phyloP scores from a whole-genome alignment of 2,797 vertebrate genomes.

The Paedocypris micromegethes region DNA sequence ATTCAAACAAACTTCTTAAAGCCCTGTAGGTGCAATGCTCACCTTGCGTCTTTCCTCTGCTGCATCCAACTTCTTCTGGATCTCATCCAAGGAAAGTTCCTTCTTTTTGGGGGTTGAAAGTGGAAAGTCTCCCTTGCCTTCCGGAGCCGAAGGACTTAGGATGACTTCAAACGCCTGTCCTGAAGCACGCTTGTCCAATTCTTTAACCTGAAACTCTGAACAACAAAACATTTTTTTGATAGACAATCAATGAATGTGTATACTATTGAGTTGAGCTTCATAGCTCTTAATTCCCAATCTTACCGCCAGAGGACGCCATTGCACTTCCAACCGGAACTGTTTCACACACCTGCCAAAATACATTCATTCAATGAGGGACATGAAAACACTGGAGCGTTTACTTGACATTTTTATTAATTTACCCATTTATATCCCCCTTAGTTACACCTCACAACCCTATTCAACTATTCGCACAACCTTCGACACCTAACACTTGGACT shows the following conservation, averaged over 20 bases:
- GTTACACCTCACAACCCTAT: too few species aligned
- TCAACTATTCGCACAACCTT: too few species aligned
- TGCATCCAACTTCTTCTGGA: slow-evolving; percentile 88
- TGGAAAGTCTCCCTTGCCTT: slow-evolving; percentile 79
- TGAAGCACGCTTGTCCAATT: slow-evolving; percentile 88
- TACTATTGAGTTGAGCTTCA: slow-evolving; percentile 1
- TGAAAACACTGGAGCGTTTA: background rate
- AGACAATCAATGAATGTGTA: background rate
- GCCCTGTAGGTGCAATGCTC: slow-evolving; percentile 25
- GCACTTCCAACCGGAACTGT: slow-evolving; percentile 38
- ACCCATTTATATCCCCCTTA: too few species aligned
- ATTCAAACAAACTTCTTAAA: background rate
- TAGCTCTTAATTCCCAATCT: slow-evolving; percentile 25
- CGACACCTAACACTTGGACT: too few species aligned
- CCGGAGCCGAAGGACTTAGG: slow-evolving; percentile 79
- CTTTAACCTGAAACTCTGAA: slow-evolving; percentile 88
- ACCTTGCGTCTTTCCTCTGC: slow-evolving; percentile 95
- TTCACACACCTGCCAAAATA: slow-evolving; percentile 47
- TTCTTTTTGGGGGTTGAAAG: slow-evolving; percentile 87
- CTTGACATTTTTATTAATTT: too few species aligned
- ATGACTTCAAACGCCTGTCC: slow-evolving; percentile 96
- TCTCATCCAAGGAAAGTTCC: slow-evolving; percentile 88
- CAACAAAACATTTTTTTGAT: background rate
- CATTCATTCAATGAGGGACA: background rate
- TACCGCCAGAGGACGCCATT: slow-evolving; percentile 66